Evolutionary conservation across 2,888 invertebrate species (phyloP).

Genomic region (Nomada fabriciana): DNA sequence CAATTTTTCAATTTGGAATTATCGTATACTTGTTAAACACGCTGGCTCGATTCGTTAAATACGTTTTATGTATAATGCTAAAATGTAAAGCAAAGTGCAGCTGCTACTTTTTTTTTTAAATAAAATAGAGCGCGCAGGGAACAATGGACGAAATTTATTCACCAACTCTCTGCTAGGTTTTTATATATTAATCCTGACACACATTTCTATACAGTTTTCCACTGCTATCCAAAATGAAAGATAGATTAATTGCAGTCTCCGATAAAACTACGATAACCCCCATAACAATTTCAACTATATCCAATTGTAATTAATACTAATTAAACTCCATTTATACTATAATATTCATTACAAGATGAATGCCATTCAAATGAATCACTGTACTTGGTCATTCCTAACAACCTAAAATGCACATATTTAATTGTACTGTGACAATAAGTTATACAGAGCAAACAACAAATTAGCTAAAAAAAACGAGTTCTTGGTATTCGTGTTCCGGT

Average conservation of each 20-base stretch:
- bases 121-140: not conserved
- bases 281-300: too few relatives aligned
- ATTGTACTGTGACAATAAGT: too few relatives aligned
- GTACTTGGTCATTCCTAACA: too few relatives aligned
- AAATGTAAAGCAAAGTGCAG: too few relatives aligned
- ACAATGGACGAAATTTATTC: conserved; percentile 8
- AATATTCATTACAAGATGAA: too few relatives aligned
- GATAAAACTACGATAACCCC: not conserved
- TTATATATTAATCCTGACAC: not conserved
- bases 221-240: not conserved
- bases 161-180: not conserved
- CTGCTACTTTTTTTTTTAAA: not conserved
- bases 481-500: too few relatives aligned
- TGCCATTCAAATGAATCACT: too few relatives aligned
- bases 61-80: not conserved
- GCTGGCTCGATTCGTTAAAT: not conserved
- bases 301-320: too few relatives aligned
- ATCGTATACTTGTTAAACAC: not conserved
- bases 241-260: not conserved
- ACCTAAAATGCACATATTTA: too few relatives aligned
- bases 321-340: too few relatives aligned
- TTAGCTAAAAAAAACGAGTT: too few relatives aligned
- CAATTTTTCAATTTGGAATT: not conserved
- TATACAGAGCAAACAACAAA: too few relatives aligned
- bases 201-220: not conserved